A percentile compares a stretch with the other conserved stretches of the same genome.
Conservation (phyloP, 2,888 invertebrate genomes). For the Celastrina argiolus region DNA sequence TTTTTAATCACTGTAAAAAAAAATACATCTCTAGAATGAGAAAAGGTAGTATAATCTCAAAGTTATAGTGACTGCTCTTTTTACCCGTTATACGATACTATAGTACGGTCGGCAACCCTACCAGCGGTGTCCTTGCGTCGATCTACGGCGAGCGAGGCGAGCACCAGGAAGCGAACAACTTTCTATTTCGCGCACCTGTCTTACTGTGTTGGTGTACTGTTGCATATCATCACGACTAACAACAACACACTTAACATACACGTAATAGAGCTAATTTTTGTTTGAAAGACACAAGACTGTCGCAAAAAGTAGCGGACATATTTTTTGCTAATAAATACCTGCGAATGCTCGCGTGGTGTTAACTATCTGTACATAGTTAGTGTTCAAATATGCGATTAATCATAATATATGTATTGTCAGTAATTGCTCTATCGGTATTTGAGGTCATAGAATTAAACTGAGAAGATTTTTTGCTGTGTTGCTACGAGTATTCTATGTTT, state of each 20-base stretch:
- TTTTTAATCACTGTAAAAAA: no score
- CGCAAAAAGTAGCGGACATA: conserved; percentile 11
- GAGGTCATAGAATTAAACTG: background rate
- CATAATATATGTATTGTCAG: background rate
- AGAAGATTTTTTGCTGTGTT: background rate
- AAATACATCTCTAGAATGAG: no score
- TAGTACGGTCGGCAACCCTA: no score
- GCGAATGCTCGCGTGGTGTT: conserved; percentile 4
- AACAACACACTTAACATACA: conserved; percentile 37
- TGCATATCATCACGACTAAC: conserved; percentile 40
- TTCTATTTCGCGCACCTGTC: conserved; percentile 77
- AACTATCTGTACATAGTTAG: background rate
- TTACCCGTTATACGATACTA: no score
- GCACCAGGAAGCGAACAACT: conserved; percentile 77
- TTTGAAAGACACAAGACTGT: background rate
- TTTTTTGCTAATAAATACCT: conserved; percentile 21
- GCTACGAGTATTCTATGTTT: background rate
- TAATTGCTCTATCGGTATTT: background rate
- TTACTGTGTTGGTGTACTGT: conserved; percentile 59
- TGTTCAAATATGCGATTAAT: conserved; percentile 1
- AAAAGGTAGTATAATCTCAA: no score
- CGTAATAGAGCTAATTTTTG: conserved; percentile 31
- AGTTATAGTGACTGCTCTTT: no score
- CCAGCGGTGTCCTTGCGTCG: conserved; percentile 38
- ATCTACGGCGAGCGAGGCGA: conserved; percentile 49